Base-by-base conservation (phyloP, 1,140 invertebrate species). In the Drosophila teissieri region DNA sequence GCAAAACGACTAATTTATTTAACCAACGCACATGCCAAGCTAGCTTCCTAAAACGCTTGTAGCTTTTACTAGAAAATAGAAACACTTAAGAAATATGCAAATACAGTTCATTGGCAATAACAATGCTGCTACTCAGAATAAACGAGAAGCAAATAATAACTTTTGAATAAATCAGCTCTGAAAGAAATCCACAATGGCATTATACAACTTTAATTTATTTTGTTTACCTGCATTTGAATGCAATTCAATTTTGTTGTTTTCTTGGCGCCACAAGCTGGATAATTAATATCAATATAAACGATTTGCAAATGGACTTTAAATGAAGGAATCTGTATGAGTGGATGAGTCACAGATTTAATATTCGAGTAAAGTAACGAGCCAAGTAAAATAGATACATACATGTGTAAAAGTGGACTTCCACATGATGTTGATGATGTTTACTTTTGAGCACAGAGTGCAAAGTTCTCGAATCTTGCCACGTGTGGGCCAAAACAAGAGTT, bases 1-100 rank as follows among this genome's bases (percentile, higher is more conserved):
- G 61, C 44, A 55, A 45, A 80, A 86, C 57, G 73, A 51, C 78
- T 82, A 82, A 86, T 88, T 88, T 83, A 86, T 88, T 86, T 58
- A 73, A 75, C 52, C 69, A 64, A 74, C 61, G 60, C 49, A 55
- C 54, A 31, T 17, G 37, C 15, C 17, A 1, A n/a, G 15, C 14
- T 7, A 37, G 12, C 36, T 37, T 37, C 14, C 8, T 1, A 44
- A 31, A 48, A 12, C 24, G 10, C 36, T 14, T 8, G 4, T 31
- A 24, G 40, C 45, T 44, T 68, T 64, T 27, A 64, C 42, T 31
- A 3, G 31, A 31, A 31, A 64, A 36, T 31, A 8, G 8, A 31
- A 31, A 10, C 31, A 2, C 31, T 24, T 5, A 3, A 22, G 24
- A 24, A 24, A 24, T 24, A 24, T 24, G 4, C 24, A 24, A 24